phyloP scores from a whole-genome alignment of 2,113 vertebrate species.

The Callorhinus ursinus region DNA sequence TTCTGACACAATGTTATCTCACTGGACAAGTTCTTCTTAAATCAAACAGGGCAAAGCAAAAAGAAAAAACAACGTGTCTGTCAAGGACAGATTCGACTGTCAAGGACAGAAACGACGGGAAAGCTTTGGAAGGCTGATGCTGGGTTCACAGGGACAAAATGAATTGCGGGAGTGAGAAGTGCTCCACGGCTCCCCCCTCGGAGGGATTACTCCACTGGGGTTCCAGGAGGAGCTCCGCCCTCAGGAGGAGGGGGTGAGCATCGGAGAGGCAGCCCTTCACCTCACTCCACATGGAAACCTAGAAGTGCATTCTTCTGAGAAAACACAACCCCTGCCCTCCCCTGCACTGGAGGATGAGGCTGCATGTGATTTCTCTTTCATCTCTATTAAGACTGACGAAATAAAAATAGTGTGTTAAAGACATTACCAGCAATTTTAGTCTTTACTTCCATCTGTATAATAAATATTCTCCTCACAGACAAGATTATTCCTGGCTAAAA shows the following conservation, averaged over 20 bases:
- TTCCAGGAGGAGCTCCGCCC: not conserved
- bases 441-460: constrained; percentile 48
- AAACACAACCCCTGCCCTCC: not conserved
- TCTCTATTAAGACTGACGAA: not conserved
- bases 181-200: not conserved
- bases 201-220: too few species aligned
- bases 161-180: not conserved
- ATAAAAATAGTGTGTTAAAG: constrained; percentile 55
- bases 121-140: not conserved
- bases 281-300: not conserved
- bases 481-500: constrained; percentile 44
- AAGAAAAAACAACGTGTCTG: not conserved
- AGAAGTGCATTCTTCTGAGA: not conserved
- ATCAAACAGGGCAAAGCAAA: not conserved
- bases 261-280: not conserved
- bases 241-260: too few species aligned
- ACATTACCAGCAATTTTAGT: constrained; percentile 42
- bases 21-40: not conserved
- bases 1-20: not conserved
- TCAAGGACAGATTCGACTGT: not conserved
- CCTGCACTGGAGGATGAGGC: not conserved
- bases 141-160: not conserved
- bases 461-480: constrained; percentile 63
- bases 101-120: not conserved
- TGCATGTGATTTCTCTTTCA: not conserved